Evolutionary conservation across 2,888 invertebrate genomes (phyloP), one percentile per base, ranked within the genome.

Genomic region (Lepidocyrtoides sp.): DNA sequence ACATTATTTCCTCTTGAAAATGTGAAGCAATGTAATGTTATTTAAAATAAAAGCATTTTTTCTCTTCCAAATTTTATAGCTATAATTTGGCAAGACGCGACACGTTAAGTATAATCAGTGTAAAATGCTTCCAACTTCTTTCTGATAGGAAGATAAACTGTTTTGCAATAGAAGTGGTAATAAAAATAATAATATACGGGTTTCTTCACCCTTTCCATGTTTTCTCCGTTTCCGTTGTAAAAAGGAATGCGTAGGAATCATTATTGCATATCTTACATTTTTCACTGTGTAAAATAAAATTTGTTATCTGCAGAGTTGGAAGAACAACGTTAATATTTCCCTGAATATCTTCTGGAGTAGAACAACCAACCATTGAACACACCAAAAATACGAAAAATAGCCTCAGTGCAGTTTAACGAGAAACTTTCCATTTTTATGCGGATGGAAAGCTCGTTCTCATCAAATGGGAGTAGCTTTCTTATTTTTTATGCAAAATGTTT

Each of bases 111-210:
- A 54, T 54, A 54, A 54, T 54, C 54, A 54, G n/a, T n/a, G 54
- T 20, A 54, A 54, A 54, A 5, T 7, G 17, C 20, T 14, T 26
- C 26, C 60, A 23, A 10, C 26, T 60, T 10, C 26, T 17, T 60
- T 26, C 26, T 26, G 60, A 60, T 60, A 26, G 60, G 12, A 60
- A 60, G 60, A 60, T 60, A 60, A 60, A 54, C 60, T 23, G 8
- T 4, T 26, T 23, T 23, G 60, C 2, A 60, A 60, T 60, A n/a
- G n/a, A n/a, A n/a, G n/a, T 10, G 60, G 26, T 1, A 1, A 10
- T 60, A 54, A 17, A 14, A 7, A 7, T 54, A 2, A 26, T 60
- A 26, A n/a, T n/a, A n/a, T 26, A 1, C 60, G n/a, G 0, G 23
- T 60, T 60, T 14, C 60, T 60, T 60, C 12, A 26, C 60, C 60